These are phyloP conservation scores for Parambassis ranga DNA, from an alignment of 2,797 vertebrate genomes.

Conservation along the genomic window DNA sequence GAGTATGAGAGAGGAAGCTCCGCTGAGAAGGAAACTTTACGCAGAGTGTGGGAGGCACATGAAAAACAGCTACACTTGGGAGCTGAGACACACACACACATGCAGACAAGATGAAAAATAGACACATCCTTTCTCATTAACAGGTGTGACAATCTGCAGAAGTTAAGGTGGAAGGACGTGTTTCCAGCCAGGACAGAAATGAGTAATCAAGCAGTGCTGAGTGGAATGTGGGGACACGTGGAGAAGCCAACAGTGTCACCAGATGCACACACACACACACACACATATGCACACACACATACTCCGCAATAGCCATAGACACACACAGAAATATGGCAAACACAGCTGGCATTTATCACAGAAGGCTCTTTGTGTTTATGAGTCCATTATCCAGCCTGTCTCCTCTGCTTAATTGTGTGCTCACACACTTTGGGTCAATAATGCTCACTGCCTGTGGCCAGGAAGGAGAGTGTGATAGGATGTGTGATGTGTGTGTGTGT, in stretches of 20 bases:
- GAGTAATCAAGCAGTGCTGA: constrained; percentile 19
- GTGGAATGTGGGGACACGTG: constrained; percentile 12
- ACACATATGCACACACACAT: background rate
- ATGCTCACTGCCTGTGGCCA: constrained; percentile 49
- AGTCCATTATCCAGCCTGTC: constrained; percentile 66
- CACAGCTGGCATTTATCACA: constrained; percentile 58
- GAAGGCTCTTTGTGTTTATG: constrained; percentile 66
- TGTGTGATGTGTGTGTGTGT: constrained; percentile 6
- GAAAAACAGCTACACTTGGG: constrained; percentile 35
- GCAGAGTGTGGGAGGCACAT: constrained; percentile 44
- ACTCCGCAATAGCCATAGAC: constrained; percentile 28
- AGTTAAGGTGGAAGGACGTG: constrained; percentile 17
- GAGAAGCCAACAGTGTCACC: constrained; percentile 20
- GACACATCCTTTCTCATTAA: constrained; percentile 37
- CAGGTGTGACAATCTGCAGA: constrained; percentile 36
- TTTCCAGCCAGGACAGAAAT: constrained; percentile 10
- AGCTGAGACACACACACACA: background rate
- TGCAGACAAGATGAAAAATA: constrained; percentile 21
- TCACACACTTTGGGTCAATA: constrained; percentile 70
- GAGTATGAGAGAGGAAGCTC: constrained; percentile 24
- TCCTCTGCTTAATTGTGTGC: constrained; percentile 70
- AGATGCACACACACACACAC: constrained; percentile 21
- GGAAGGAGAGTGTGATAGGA: constrained; percentile 23
- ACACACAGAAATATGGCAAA: constrained; percentile 53
- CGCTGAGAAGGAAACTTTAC: constrained; percentile 25